Evolutionary conservation across 2,888 invertebrate species (phyloP).

Genomic region (Philhelius pedissequus): DNA sequence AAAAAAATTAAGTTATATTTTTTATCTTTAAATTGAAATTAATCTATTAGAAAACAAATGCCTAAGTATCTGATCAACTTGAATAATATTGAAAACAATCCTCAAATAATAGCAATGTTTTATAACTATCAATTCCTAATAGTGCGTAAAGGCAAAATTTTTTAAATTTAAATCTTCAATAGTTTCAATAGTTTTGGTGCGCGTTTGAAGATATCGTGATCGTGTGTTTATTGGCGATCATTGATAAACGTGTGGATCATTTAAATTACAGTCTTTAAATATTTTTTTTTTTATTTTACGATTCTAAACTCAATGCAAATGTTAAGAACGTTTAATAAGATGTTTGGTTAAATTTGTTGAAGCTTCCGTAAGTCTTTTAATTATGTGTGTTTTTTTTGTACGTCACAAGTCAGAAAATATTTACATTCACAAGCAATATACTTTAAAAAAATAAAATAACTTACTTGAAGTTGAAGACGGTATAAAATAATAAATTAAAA

Average conservation of each 20-base stretch:
- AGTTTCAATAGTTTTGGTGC: not conserved
- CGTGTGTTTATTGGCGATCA: constrained; percentile 39
- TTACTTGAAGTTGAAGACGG: constrained; percentile 8
- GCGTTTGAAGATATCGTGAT: constrained; percentile 22
- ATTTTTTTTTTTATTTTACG: constrained; percentile 1
- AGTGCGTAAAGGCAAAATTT: not conserved
- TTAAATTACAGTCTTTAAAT: constrained; percentile 35
- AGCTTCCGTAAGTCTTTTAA: constrained; percentile 8
- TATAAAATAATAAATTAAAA: not conserved
- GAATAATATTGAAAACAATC: not conserved
- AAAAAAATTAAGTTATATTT: too few species aligned
- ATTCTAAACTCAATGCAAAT: constrained; percentile 1
- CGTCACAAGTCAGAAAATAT: not conserved
- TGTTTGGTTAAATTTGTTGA: not conserved
- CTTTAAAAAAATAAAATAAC: not conserved
- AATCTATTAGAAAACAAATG: too few species aligned
- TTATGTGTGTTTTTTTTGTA: not conserved
- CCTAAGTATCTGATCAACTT: not conserved
- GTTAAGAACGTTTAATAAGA: not conserved
- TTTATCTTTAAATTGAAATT: too few species aligned
- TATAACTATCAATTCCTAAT: not conserved
- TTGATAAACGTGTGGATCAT: constrained; percentile 45
- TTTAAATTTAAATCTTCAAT: constrained; percentile 21
- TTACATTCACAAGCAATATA: not conserved
- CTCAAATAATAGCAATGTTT: not conserved